Conservation (phyloP, 1,140 invertebrate genomes). For the Aphaenogaster floridana region DNA sequence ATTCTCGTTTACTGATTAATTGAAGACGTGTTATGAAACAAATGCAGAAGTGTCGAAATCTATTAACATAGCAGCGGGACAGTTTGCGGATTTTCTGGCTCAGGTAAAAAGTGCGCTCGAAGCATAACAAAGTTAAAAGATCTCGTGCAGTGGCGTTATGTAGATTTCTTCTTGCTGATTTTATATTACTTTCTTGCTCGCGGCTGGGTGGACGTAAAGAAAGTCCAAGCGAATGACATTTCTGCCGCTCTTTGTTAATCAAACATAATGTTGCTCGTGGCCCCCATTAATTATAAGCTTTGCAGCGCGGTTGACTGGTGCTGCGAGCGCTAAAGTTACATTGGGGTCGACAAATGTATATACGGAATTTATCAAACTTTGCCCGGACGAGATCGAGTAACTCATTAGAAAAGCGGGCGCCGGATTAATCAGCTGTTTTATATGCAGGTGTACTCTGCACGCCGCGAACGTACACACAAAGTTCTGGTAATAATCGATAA, state of each 20-base stretch:
- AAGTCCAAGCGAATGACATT: constrained; percentile 22
- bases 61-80: background rate
- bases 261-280: constrained; percentile 36
- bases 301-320: background rate
- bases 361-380: constrained; percentile 52
- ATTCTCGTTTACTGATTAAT: background rate
- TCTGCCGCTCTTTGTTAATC: constrained; percentile 35
- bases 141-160: background rate
- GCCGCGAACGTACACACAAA: constrained; percentile 57
- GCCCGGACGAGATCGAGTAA: constrained; percentile 33
- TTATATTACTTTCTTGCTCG: constrained; percentile 31
- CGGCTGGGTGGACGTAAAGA: background rate
- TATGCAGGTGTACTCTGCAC: constrained; percentile 54
- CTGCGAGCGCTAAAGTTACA: constrained; percentile 1
- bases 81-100: background rate
- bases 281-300: constrained; percentile 29
- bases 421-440: constrained; percentile 74
- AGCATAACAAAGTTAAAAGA: background rate
- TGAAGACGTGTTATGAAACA: background rate
- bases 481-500: constrained; percentile 72
- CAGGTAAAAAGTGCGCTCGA: background rate
- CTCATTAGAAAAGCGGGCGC: constrained; percentile 66
- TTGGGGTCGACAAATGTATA: constrained; percentile 32
- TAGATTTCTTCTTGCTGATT: constrained; percentile 21
- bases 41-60: background rate